Conservation (phyloP, 2,113 vertebrate species). For the pig (Sus scrofa) region T2T-Sscrofa CM000829.6:67911001-67911500, state of each 20-base stretch:
- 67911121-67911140: conserved; percentile 64
- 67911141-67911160: conserved; percentile 85
- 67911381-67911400: conserved; percentile 76
- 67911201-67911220: conserved; percentile 86
- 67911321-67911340: conserved; percentile 32
- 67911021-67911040: background rate
- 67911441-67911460: background rate
- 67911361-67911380: conserved; percentile 56
- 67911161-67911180: conserved; percentile 84
- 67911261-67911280: conserved; percentile 87
- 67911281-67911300: conserved; percentile 80
- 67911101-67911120: conserved; percentile 57
- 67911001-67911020: conserved; percentile 4
- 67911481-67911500: background rate
- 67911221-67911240: conserved; percentile 84
- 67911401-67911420: conserved; percentile 70
- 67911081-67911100: conserved; percentile 65
- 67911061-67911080: conserved; percentile 13
- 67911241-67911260: conserved; percentile 87
- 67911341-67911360: background rate
- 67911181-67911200: conserved; percentile 83
- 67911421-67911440: background rate
- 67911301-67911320: conserved; percentile 54
- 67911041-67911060: conserved; percentile 40
- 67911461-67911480: background rate